These are phyloP conservation scores for Meteorus sp. DNA, from an alignment of 1,140 invertebrate species.

Conservation along the genomic window DNA sequence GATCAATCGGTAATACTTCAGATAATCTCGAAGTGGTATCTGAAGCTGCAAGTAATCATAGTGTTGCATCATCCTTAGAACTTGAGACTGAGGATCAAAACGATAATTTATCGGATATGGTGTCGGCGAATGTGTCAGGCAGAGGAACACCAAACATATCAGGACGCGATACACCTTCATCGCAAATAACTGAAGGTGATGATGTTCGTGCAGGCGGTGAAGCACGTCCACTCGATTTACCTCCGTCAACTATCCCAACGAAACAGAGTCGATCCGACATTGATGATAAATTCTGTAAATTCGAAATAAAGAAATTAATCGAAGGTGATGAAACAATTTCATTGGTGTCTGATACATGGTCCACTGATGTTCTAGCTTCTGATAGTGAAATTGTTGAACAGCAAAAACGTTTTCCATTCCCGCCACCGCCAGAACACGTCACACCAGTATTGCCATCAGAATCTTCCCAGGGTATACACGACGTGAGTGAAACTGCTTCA, in stretches of 20 bases:
- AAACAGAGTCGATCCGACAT: conserved; percentile 89
- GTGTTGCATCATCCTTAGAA: conserved; percentile 89
- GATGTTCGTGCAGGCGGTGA: conserved; percentile 59
- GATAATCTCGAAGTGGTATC: conserved; percentile 94
- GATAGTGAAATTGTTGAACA: conserved; percentile 88
- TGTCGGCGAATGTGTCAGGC: conserved; percentile 87
- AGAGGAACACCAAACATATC: conserved; percentile 88
- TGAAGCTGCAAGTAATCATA: conserved; percentile 92
- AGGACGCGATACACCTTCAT: conserved; percentile 92
- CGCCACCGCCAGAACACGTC: conserved; percentile 36
- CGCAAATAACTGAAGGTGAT: conserved; percentile 84
- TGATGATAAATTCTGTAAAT: conserved; percentile 98
- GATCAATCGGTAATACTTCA: conserved; percentile 82
- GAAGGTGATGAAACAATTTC: conserved; percentile 92
- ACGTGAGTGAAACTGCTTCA: conserved; percentile 87
- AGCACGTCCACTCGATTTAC: conserved; percentile 56
- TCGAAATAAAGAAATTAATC: conserved; percentile 89
- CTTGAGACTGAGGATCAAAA: conserved; percentile 85
- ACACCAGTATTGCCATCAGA: conserved; percentile 37
- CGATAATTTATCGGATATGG: conserved; percentile 94
- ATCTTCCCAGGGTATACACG: conserved; percentile 55
- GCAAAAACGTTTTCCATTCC: conserved; percentile 61
- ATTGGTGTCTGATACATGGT: conserved; percentile 96
- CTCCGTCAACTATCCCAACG: conserved; percentile 66
- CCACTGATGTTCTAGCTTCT: conserved; percentile 92